These are phyloP conservation scores for Drosophila bunnanda DNA, from an alignment of 2,888 invertebrate species.

Conservation along the genomic window DNA sequence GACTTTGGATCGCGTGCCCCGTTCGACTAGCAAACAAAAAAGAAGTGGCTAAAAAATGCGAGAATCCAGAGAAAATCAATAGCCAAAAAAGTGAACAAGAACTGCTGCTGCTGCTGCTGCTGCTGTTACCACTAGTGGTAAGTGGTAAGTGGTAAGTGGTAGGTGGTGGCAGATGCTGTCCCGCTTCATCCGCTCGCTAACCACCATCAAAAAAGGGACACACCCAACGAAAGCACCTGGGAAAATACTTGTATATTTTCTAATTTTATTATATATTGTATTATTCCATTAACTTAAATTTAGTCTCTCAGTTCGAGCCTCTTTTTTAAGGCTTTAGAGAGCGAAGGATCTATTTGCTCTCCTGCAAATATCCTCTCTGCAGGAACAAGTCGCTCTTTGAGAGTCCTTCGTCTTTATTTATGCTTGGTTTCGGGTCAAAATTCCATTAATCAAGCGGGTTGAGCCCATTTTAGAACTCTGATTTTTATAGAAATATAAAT, in stretches of 20 bases:
- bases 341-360: too few species aligned
- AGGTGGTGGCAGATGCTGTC: constrained; percentile 50
- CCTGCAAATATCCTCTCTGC: too few species aligned
- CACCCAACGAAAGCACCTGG: constrained; percentile 41
- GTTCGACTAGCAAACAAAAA: neutral
- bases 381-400: too few species aligned
- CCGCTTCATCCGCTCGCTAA: constrained; percentile 37
- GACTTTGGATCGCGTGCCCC: constrained; percentile 64
- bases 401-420: too few species aligned
- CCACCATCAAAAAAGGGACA: constrained; percentile 31
- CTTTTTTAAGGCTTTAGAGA: too few species aligned
- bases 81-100: constrained; percentile 48
- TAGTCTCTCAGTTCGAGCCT: too few species aligned
- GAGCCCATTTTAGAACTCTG: too few species aligned
- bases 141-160: constrained; percentile 2
- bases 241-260: neutral
- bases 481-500: too few species aligned
- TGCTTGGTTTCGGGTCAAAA: too few species aligned
- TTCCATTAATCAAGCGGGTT: too few species aligned
- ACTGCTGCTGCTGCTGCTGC: constrained; percentile 27
- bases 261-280: neutral
- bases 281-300: too few species aligned
- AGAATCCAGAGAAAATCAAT: constrained; percentile 58
- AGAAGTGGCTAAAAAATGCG: constrained; percentile 19
- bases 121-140: constrained; percentile 2